Conservation (phyloP, 2,797 vertebrate genomes). For the Mus spretus region DNA sequence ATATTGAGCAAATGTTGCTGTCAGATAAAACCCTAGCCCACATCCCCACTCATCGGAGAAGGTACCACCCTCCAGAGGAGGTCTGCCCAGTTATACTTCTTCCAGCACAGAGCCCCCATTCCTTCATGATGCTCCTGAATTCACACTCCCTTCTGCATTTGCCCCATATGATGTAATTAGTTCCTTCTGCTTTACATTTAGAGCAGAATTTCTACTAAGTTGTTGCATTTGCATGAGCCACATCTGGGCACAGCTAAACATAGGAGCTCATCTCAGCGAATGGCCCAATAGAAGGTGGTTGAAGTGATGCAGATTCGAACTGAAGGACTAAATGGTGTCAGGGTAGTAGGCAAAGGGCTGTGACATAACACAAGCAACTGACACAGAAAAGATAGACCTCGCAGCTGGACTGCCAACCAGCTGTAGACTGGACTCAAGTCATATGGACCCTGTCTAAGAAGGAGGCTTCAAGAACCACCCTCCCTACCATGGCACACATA, state of each 20-base stretch:
- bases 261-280: neutral
- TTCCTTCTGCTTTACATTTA: neutral
- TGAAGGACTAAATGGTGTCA: neutral
- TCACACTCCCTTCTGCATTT: neutral
- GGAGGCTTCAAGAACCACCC: constrained; percentile 44
- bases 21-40: neutral
- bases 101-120: neutral
- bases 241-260: neutral
- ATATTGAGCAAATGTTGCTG: neutral
- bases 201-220: neutral
- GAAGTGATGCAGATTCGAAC: neutral
- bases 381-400: constrained; percentile 25
- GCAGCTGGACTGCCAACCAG: constrained; percentile 32
- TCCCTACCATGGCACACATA: neutral
- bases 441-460: constrained; percentile 66
- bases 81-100: neutral
- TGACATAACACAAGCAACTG: neutral
- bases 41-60: neutral
- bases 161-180: neutral
- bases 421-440: constrained; percentile 32
- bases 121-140: constrained; percentile 22
- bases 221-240: neutral
- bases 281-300: neutral
- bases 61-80: neutral
- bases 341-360: neutral